Percentiles rank a stretch among this genome's conserved stretches.
Conservation (phyloP, 2,797 vertebrate genomes). For the Acanthiza pusilla region DNA sequence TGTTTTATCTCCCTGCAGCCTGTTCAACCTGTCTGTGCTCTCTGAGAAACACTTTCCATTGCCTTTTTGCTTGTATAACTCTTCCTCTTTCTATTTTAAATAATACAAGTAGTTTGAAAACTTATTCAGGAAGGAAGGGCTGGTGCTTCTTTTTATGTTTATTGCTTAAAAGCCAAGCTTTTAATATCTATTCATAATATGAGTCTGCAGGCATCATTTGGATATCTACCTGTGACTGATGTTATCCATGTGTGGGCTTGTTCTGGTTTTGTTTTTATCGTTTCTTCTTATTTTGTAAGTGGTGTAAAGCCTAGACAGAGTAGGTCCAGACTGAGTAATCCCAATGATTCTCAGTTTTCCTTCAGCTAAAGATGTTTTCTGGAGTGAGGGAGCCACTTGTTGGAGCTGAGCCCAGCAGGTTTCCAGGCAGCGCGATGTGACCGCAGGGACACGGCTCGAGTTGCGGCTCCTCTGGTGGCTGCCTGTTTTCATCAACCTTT, state of each 20-base stretch:
- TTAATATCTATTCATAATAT: not conserved
- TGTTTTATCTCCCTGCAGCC: not conserved
- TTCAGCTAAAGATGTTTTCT: not conserved
- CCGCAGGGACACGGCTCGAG: not conserved
- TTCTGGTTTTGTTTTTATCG: not conserved
- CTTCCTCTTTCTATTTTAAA: slow-evolving; percentile 26
- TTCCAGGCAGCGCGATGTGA: not conserved
- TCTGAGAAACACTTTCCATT: not conserved
- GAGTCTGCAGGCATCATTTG: not conserved
- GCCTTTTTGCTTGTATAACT: not conserved
- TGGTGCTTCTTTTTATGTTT: not conserved
- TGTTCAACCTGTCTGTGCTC: not conserved
- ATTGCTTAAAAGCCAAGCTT: not conserved
- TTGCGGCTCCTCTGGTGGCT: not conserved
- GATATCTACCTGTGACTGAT: not conserved
- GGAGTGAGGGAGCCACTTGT: not conserved
- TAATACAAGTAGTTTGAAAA: not conserved
- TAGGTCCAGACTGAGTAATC: not conserved
- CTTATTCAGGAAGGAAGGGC: not conserved
- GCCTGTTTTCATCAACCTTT: not conserved
- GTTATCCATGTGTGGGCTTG: not conserved
- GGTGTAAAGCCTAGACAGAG: not conserved
- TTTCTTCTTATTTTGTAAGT: not conserved
- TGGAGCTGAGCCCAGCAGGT: not conserved
- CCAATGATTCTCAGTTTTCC: not conserved